Base-by-base conservation (phyloP, 2,888 invertebrate species). In the Hemicrepidius hirtus region DNA sequence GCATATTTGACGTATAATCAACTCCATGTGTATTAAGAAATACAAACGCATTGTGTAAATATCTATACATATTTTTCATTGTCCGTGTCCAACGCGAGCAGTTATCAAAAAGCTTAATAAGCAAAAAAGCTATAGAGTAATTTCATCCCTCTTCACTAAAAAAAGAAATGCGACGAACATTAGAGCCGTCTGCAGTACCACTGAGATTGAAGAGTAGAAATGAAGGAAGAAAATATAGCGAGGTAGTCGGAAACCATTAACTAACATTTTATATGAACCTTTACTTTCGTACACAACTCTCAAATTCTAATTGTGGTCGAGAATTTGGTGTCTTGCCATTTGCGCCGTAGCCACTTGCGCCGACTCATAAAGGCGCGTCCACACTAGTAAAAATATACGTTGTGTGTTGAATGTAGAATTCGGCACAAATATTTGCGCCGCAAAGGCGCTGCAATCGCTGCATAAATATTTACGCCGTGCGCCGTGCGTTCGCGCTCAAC, bases 141-240 rank as follows among this genome's bases (percentile, higher is more conserved):
- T 24, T 50, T 21, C 24, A 24, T 21, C 41, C 21, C 50, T 50
- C 24, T 50, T 50, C 12, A 50, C 10, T 24, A 50, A 24, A 21
- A 24, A 50, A 50, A 50, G 50, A 50, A 50, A 50, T 50, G 50
- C n/a, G 21, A 21, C 24, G 24, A 21, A 50, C 24, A 50, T 50
- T 50, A 50, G 21, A 50, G 50, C 12, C 49, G 21, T 18, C 49
- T 49, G 24, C 50, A 50, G 10, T 12, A 21, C 12, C 50, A 12
- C 12, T 50, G 24, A 24, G 21, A 50, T 50, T 50, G 24, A 50
- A 21, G 18, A 50, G 2, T 50, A 50, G 50, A 24, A 46, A 50
- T 50, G 50, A 50, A 50, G 24, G 10, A 21, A 50, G 24, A 50
- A 21, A n/a, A n/a, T n/a, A n/a, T n/a, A n/a, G n/a, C n/a, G n/a